Percentiles rank a stretch among this genome's conserved stretches.
Evolutionary conservation across 1,140 invertebrate species (phyloP).

Genomic region (Drosophila lacertosa): DNA sequence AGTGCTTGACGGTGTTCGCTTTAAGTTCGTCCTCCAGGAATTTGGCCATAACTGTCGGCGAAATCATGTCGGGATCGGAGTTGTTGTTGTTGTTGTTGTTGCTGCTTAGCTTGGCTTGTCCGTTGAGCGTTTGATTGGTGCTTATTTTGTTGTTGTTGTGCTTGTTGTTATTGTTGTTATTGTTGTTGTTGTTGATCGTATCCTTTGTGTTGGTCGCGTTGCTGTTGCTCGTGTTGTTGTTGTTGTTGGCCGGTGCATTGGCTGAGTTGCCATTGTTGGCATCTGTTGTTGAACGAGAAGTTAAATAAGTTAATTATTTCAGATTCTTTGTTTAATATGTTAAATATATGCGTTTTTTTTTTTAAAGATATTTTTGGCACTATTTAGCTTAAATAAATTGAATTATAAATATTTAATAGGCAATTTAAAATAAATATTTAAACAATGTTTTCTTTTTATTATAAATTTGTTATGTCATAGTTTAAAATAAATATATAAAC

Average conservation of each 20-base stretch:
- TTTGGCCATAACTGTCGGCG: constrained; percentile 96
- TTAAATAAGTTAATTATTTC: background rate
- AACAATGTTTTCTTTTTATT: too few species aligned
- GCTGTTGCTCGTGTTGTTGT: constrained; percentile 34
- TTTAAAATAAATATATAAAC: too few species aligned
- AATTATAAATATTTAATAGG: too few species aligned
- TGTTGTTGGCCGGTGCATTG: constrained; percentile 30
- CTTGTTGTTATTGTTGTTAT: constrained; percentile 41
- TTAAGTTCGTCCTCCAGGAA: constrained; percentile 93
- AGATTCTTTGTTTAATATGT: background rate
- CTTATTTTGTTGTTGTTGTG: constrained; percentile 56
- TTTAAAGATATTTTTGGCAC: too few species aligned
- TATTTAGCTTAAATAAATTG: background rate
- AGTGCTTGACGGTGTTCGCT: constrained; percentile 91
- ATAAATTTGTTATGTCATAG: too few species aligned
- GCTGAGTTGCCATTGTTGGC: constrained; percentile 44
- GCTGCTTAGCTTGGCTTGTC: constrained; percentile 50
- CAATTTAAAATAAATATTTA: too few species aligned
- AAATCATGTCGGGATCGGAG: constrained; percentile 91
- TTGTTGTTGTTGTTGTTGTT: constrained; percentile 84
- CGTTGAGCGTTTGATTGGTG: constrained; percentile 37
- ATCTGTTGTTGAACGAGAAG: constrained; percentile 11
- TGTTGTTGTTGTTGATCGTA: constrained; percentile 49
- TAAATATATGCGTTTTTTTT: too few species aligned
- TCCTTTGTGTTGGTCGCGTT: constrained; percentile 60